phyloP scores from a whole-genome alignment of 1,140 invertebrate genomes.

The Daktulosphaira vitifoliae region DNA sequence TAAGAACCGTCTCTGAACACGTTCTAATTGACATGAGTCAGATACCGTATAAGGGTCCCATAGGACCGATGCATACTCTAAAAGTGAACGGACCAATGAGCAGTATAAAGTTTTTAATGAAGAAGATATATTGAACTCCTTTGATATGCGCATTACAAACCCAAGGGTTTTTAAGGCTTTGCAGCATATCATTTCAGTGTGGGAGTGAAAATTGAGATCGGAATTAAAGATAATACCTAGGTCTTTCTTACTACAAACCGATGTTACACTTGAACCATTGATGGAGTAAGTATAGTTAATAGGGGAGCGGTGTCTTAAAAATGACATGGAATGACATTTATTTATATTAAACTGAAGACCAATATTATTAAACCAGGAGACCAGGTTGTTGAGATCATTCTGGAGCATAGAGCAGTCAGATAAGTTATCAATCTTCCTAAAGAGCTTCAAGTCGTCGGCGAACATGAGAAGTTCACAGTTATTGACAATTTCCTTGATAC shows the following conservation, averaged over 20 bases:
- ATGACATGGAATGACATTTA: neutral
- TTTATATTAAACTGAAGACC: neutral
- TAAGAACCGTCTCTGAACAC: too few relatives aligned
- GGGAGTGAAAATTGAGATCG: neutral
- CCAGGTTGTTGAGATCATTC: conserved; percentile 21
- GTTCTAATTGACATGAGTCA: too few relatives aligned
- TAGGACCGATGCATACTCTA: too few relatives aligned
- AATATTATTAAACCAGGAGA: neutral
- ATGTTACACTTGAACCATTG: neutral
- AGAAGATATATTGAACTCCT: too few relatives aligned
- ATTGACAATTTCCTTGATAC: conserved; percentile 38
- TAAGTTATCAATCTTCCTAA: neutral
- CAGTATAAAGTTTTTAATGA: too few relatives aligned
- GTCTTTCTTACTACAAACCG: neutral
- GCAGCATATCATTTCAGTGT: neutral
- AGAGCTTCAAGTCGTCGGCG: conserved; percentile 35
- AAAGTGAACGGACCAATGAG: too few relatives aligned
- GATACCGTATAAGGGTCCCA: too few relatives aligned
- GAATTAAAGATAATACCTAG: neutral
- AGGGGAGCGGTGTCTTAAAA: neutral
- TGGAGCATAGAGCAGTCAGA: conserved; percentile 28
- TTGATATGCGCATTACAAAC: too few relatives aligned
- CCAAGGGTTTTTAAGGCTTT: too few relatives aligned
- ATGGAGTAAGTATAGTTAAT: conserved; percentile 1
- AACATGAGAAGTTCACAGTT: conserved; percentile 38